Conservation (phyloP, 2,797 vertebrate genomes). For the Bradypodion ventrale region DNA sequence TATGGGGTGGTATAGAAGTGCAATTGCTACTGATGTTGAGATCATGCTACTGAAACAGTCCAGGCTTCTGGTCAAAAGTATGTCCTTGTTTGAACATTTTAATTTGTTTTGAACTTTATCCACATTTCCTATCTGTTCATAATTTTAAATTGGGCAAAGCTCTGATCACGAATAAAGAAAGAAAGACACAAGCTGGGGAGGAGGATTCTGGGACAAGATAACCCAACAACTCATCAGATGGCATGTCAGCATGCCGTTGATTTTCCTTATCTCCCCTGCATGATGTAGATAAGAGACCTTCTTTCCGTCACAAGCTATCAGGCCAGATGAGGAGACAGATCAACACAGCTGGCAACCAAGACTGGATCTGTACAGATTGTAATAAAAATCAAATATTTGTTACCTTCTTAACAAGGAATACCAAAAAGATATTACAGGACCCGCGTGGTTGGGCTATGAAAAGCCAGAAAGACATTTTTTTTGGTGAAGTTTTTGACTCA, state of each 20-base stretch:
- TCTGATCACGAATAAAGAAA: no score
- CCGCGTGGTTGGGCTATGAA: no score
- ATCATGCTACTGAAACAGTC: no score
- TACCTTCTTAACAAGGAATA: not conserved
- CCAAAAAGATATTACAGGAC: not conserved
- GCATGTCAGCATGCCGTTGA: not conserved
- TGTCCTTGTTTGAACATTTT: no score
- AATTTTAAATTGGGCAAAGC: no score
- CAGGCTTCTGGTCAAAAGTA: no score
- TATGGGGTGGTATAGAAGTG: no score
- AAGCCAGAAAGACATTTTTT: slow-evolving; percentile 41
- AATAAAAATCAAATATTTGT: not conserved
- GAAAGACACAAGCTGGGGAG: not conserved
- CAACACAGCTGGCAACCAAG: not conserved
- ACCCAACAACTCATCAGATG: not conserved
- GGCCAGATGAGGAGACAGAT: not conserved
- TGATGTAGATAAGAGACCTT: not conserved
- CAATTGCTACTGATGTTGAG: no score
- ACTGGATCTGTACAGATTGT: not conserved
- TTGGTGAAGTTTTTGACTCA: slow-evolving; percentile 39
- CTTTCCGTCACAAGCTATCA: not conserved
- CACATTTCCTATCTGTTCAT: no score
- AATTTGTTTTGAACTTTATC: no score
- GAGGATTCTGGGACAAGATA: not conserved
- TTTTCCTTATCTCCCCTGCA: not conserved